Percentiles rank a stretch among this genome's conserved stretches.
These are phyloP conservation scores for Artemisiospiza belli DNA, from an alignment of 2,113 vertebrate genomes.

Conservation along the genomic window DNA sequence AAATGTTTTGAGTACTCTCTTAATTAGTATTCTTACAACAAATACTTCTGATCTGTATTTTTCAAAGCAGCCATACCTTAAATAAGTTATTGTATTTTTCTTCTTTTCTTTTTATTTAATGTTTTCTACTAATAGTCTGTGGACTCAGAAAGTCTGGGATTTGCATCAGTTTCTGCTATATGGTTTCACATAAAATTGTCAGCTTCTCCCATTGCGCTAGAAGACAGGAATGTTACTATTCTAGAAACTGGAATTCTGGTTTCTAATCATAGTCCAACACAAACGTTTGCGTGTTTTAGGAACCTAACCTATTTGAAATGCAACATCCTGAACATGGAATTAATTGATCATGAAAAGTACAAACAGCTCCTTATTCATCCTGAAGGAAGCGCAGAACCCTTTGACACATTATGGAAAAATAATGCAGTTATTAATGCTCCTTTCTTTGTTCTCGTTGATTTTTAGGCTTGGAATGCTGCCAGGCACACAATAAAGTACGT, in stretches of 20 bases:
- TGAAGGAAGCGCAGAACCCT: conserved; percentile 61
- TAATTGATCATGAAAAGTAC: conserved; percentile 79
- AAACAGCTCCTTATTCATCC: conserved; percentile 70
- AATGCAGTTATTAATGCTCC: conserved; percentile 70
- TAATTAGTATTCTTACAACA: background rate
- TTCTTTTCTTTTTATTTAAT: background rate
- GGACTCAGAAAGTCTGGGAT: conserved; percentile 70
- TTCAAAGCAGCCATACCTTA: conserved; percentile 6
- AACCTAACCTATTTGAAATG: conserved; percentile 73
- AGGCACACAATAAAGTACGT: conserved; percentile 70
- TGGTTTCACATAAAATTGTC: conserved; percentile 74
- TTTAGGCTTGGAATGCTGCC: conserved; percentile 71
- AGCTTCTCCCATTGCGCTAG: conserved; percentile 76
- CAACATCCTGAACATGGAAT: conserved; percentile 74
- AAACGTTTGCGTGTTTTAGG: conserved; percentile 74
- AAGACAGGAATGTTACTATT: conserved; percentile 81
- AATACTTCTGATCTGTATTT: background rate
- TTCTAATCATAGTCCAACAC: conserved; percentile 75
- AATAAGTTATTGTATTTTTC: background rate
- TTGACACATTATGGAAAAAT: conserved; percentile 78
- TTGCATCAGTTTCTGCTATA: conserved; percentile 70
- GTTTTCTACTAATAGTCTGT: conserved; percentile 38
- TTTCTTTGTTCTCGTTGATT: conserved; percentile 61
- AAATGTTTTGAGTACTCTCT: background rate
- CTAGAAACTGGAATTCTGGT: conserved; percentile 75